Conservation (phyloP, 2,888 invertebrate genomes). For the Ectobius pallidus region DNA sequence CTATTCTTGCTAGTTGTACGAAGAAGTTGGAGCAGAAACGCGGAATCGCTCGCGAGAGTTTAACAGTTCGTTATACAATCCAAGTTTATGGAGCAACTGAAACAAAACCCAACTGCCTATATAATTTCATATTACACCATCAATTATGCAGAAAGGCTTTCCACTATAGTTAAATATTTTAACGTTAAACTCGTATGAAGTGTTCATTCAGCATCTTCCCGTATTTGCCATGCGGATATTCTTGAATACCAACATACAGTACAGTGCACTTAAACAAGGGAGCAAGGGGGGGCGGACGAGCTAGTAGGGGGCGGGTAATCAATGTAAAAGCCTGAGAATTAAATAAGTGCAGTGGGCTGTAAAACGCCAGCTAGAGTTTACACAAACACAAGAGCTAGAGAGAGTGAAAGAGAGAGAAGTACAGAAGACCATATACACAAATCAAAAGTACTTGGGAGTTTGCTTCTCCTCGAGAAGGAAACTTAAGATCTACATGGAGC, state of each 20-base stretch:
- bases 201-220: neutral
- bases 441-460: neutral
- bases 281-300: neutral
- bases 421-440: neutral
- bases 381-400: neutral
- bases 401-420: neutral
- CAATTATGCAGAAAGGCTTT: constrained; percentile 14
- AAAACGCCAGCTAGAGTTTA: constrained; percentile 18
- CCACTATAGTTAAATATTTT: neutral
- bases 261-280: neutral
- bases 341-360: constrained; percentile 28
- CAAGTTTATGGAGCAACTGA: too few relatives aligned
- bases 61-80: too few relatives aligned
- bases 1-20: too few relatives aligned
- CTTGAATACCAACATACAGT: neutral
- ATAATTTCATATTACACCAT: constrained; percentile 10
- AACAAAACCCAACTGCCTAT: neutral
- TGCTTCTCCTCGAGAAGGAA: too few relatives aligned
- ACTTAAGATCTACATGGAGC: too few relatives aligned
- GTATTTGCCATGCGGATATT: neutral
- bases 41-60: too few relatives aligned
- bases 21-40: too few relatives aligned
- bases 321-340: constrained; percentile 32
- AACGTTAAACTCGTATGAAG: constrained; percentile 6
- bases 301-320: constrained; percentile 15